Conservation (phyloP, 2,888 invertebrate genomes). For the Dryococelus australis region DNA sequence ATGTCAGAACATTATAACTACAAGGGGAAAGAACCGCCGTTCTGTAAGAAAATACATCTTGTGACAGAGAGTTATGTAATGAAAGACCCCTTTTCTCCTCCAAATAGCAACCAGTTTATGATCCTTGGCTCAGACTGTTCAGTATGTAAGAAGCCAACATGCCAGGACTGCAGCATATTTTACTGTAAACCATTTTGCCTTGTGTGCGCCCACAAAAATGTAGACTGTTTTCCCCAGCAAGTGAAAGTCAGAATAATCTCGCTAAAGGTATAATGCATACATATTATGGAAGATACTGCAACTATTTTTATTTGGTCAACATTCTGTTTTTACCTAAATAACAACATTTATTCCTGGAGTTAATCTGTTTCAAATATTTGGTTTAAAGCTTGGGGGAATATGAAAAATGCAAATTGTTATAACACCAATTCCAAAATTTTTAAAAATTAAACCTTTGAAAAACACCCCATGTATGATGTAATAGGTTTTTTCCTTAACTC, state of each 20-base stretch:
- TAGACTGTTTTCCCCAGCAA: slow-evolving; percentile 72
- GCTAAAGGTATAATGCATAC: neutral
- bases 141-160: slow-evolving; percentile 72
- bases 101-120: slow-evolving; percentile 77
- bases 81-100: slow-evolving; percentile 84
- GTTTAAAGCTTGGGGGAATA: too few relatives aligned
- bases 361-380: too few relatives aligned
- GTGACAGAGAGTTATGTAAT: slow-evolving; percentile 79
- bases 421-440: too few relatives aligned
- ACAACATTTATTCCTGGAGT: too few relatives aligned
- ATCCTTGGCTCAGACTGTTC: slow-evolving; percentile 80
- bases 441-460: too few relatives aligned
- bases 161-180: slow-evolving; percentile 83
- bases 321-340: slow-evolving; percentile 35
- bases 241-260: slow-evolving; percentile 68
- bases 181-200: slow-evolving; percentile 78
- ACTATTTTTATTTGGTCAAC: slow-evolving; percentile 49
- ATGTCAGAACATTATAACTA: slow-evolving; percentile 77
- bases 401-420: too few relatives aligned
- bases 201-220: slow-evolving; percentile 68
- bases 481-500: too few relatives aligned
- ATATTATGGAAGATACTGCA: neutral
- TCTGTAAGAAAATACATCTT: slow-evolving; percentile 71
- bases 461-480: too few relatives aligned
- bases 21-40: slow-evolving; percentile 77